Conservation (phyloP, 1,140 invertebrate genomes). For the Drosophila nigrodunni region DNA sequence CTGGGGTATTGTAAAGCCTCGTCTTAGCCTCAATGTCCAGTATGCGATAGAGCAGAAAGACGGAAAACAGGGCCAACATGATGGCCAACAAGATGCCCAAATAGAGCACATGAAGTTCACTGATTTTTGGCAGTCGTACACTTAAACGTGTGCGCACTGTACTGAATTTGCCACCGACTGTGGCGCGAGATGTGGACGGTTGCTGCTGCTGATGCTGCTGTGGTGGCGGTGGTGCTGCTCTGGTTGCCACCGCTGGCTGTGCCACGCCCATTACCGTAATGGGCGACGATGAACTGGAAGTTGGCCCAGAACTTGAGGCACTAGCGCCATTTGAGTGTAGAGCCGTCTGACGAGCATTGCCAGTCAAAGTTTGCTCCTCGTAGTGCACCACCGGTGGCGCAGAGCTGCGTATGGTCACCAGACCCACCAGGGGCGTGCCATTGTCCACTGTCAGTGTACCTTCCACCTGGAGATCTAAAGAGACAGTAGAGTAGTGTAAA, state of each 20-base stretch:
- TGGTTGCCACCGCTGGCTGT: not conserved
- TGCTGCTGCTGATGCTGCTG: not conserved
- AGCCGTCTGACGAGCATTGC: slow-evolving; percentile 5
- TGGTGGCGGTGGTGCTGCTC: not conserved
- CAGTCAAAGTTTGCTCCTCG: slow-evolving; percentile 21
- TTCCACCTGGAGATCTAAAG: slow-evolving; percentile 23
- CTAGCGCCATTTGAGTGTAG: slow-evolving; percentile 17
- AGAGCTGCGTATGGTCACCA: slow-evolving; percentile 39
- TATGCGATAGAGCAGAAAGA: slow-evolving; percentile 74
- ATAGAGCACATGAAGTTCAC: slow-evolving; percentile 66
- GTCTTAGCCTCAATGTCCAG: slow-evolving; percentile 74
- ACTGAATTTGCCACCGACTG: slow-evolving; percentile 3
- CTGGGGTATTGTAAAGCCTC: slow-evolving; percentile 53
- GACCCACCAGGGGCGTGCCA: not conserved
- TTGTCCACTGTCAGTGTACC: slow-evolving; percentile 2
- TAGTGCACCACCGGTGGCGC: slow-evolving; percentile 54
- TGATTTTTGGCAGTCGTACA: slow-evolving; percentile 50
- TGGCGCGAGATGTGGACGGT: not conserved
- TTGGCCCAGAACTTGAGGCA: slow-evolving; percentile 41
- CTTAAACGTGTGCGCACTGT: slow-evolving; percentile 28
- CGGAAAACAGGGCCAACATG: slow-evolving; percentile 70
- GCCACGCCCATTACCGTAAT: slow-evolving; percentile 46
- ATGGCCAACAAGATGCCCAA: slow-evolving; percentile 68
- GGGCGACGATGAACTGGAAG: slow-evolving; percentile 59
- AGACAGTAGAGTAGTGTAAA: not conserved